phyloP scores from a whole-genome alignment of 2,113 vertebrate genomes.

The Procavia capensis region DNA sequence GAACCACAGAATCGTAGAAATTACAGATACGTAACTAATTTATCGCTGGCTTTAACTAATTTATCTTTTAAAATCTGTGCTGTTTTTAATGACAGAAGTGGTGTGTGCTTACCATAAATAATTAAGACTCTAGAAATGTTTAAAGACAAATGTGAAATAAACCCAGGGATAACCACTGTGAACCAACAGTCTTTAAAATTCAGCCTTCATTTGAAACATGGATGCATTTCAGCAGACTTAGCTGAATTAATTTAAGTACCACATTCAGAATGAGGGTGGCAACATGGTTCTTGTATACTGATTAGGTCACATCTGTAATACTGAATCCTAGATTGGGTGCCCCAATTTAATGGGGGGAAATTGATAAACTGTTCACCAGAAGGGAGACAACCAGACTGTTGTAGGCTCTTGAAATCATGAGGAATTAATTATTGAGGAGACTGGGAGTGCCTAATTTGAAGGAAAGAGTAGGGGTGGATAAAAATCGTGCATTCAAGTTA shows the following conservation, averaged over 20 bases:
- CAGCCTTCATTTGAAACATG: slow-evolving; percentile 33
- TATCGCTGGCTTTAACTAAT: no score
- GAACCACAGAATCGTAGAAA: not conserved
- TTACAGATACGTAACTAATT: not conserved
- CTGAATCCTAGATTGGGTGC: not conserved
- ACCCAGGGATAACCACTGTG: not conserved
- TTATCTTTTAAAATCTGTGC: not conserved
- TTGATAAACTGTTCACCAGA: not conserved
- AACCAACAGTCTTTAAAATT: slow-evolving; percentile 54
- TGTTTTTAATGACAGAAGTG: slow-evolving; percentile 24
- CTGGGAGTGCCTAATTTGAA: slow-evolving; percentile 16
- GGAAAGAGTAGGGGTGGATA: not conserved
- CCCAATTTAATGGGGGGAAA: not conserved
- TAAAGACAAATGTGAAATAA: not conserved
- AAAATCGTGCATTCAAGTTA: not conserved
- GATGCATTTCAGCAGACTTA: not conserved
- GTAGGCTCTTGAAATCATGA: slow-evolving; percentile 20
- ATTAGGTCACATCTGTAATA: not conserved
- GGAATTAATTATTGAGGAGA: slow-evolving; percentile 6
- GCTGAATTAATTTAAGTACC: not conserved
- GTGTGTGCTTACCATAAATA: not conserved
- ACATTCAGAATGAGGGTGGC: slow-evolving; percentile 14
- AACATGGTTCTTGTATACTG: not conserved
- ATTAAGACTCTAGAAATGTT: slow-evolving; percentile 31
- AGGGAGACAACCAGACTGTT: not conserved